Conservation (phyloP, 2,888 invertebrate genomes). For the Argyresthia goedartella region DNA sequence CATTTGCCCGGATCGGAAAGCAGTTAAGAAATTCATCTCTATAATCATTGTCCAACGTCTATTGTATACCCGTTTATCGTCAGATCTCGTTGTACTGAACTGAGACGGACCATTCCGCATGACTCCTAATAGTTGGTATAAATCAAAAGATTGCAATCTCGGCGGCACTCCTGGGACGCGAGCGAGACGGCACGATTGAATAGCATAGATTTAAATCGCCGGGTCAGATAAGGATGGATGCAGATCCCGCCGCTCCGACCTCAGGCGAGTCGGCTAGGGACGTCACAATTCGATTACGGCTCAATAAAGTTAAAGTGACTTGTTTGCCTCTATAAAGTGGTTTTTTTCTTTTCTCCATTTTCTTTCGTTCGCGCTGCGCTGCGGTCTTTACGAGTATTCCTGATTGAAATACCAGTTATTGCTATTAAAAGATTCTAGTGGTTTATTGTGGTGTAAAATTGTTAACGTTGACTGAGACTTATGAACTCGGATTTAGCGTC, state of each 20-base stretch:
- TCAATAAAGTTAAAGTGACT: constrained; percentile 72
- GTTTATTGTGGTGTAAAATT: neutral
- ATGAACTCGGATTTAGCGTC: too few relatives aligned
- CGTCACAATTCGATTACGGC: constrained; percentile 71
- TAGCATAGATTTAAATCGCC: constrained; percentile 70
- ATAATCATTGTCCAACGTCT: constrained; percentile 56
- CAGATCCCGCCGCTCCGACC: constrained; percentile 51
- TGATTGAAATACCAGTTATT: constrained; percentile 9
- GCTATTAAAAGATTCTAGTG: constrained; percentile 2
- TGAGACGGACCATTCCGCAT: constrained; percentile 60
- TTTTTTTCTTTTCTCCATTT: constrained; percentile 57
- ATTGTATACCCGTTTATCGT: constrained; percentile 58
- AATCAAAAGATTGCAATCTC: constrained; percentile 72
- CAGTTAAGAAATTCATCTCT: constrained; percentile 39
- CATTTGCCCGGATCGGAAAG: neutral
- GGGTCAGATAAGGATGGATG: constrained; percentile 67
- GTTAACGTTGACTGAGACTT: neutral
- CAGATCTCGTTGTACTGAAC: constrained; percentile 43
- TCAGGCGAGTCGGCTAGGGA: constrained; percentile 50
- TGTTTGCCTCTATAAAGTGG: constrained; percentile 69
- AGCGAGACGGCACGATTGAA: constrained; percentile 70
- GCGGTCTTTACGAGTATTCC: constrained; percentile 18
- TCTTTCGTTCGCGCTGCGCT: constrained; percentile 27
- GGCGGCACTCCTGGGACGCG: constrained; percentile 67
- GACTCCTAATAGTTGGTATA: constrained; percentile 71